Evolutionary conservation across 2,888 invertebrate genomes (phyloP), one percentile per base, ranked within the genome.

Genomic region (Trachelus iudaicus): DNA sequence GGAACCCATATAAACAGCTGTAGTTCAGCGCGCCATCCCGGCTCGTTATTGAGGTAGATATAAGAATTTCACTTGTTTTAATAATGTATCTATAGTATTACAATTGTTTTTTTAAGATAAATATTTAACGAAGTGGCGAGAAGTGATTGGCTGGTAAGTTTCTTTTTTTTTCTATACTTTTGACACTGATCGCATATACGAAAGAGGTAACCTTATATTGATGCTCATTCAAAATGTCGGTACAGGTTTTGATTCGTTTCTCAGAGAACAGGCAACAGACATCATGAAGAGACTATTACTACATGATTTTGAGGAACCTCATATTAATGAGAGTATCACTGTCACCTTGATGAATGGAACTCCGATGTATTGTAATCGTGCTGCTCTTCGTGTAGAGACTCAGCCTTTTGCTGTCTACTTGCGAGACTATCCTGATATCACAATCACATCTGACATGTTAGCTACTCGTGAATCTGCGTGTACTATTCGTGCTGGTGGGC

Each of bases 401-500:
- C 90, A 90, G 73, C 84, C 87, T 0, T 89, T 89, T 73, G 83
- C 82, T 3, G 85, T 81, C 73, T 88, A 88, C 77, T 79, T 94
- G 0, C 94, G 94, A 77, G 93, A 93, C 74, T 95, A 96, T 91
- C 96, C 96, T 0, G 93, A 93, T 83, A 94, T 96, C 35, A 94
- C 94, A 84, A 94, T 96, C 12, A 95, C 95, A 31, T 91, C 94
- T 88, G 94, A 95, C 87, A 91, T 94, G 85, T 87, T 93, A 85
- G 94, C 93, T 90, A 94, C 93, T 80, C 92, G 91, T 78, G 94
- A 89, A 90, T 94, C 91, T 87, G 93, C 92, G 86, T 92, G 93
- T 68, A 93, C 94, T 79, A 91, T 92, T 12, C 90, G 92, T 3
- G 87, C 89, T 35, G 92, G 92, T 84, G 92, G 92, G 79, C 89